Base-by-base conservation (phyloP, 2,797 vertebrate species). In the Enteromius treurensis region DNA sequence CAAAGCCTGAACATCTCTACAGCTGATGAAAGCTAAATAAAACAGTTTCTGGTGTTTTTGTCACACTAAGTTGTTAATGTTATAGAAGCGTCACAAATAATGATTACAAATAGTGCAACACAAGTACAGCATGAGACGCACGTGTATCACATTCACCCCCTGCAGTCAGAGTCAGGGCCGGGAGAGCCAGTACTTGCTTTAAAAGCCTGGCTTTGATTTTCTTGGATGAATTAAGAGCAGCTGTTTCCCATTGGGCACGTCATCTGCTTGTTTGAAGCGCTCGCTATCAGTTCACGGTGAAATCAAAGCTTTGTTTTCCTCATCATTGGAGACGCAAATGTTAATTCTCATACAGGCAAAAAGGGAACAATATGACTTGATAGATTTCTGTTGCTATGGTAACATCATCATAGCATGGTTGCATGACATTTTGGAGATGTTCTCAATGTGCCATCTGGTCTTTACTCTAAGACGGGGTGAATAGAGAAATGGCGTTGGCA, bases 141-240 rank as follows among this genome's bases (percentile, higher is more conserved):
- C 5, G 1, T 55, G 65, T 26, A 55, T 79, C 65, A 55, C 10
- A 79, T 55, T 69, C 47, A 19, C 32, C 77, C 47, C 79, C 34
- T 80, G 17, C 65, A 58, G 78, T 70, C 49, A 14, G 14, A 47
- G 29, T 51, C 42, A 11, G 19, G 34, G 45, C 77, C 26, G 4
- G 77, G 60, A 51, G 26, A 78, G 60, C 60, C 14, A 19, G 11
- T 21, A 8, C 14, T 55, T 40, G 17, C 32, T 53, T 55, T 42
- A 51, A 65, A 79, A 49, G 62, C 49, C 73, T 82, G 84, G 73
- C 40, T 76, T 68, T 69, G 51, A 62, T 79, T 85, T 65, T 60
- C 78, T 71, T 32, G 40, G 51, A 32, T 69, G 69, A 88, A 88
- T 84, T 65, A 62, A 77, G 64, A 87, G 34, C 82, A 87, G 86